Base-by-base conservation (phyloP, 2,113 vertebrate species). In the Semnornis frantzii region DNA sequence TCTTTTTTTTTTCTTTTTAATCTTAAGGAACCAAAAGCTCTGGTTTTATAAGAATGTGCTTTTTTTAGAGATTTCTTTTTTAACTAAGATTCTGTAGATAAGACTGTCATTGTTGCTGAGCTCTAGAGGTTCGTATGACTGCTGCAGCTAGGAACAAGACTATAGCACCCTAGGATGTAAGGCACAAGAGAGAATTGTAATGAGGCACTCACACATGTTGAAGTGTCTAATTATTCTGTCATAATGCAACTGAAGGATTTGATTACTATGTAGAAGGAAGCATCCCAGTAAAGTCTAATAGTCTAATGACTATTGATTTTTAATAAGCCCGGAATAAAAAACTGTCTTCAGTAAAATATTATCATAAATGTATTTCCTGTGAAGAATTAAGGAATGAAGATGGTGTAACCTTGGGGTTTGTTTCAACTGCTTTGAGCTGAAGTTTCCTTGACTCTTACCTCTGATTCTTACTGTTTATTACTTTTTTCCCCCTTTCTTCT, bases 231-330 rank as follows among this genome's bases (percentile, higher is more conserved):
- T 95, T 95, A 89, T 72, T 90, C 66, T 87, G 55, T 69, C 74
- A 89, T 66, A 92, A 79, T 82, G 46, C 70, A 95, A 31, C 24
- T 82, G 72, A 90, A 82, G 39, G 59, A 92, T 89, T 92, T 93
- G 55, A 92, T 92, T 90, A 83, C 23, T 59, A 33, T 59, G 70
- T 25, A 84, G 68, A 33, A 94, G 68, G 15, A 34, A 93, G 59
- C 46, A 69, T 33, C 54, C 57, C 13, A 78, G 27, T 70, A 34
- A n/a, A 94, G 55, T 82, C 70, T 90, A n/a, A n/a, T n/a, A n/a
- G 59, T 16, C 44, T 73, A 64, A 74, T 74, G 86, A 87, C 59
- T 90, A 84, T 46, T 70, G 86, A 82, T 94, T 95, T 96, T 93
- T 95, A 85, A 92, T 93, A 91, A 87, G 23, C 33, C 19, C 17